A percentile compares a stretch with the other conserved stretches of the same genome.
Conservation (phyloP, 2,888 invertebrate species). For the Andrena marginata region DNA sequence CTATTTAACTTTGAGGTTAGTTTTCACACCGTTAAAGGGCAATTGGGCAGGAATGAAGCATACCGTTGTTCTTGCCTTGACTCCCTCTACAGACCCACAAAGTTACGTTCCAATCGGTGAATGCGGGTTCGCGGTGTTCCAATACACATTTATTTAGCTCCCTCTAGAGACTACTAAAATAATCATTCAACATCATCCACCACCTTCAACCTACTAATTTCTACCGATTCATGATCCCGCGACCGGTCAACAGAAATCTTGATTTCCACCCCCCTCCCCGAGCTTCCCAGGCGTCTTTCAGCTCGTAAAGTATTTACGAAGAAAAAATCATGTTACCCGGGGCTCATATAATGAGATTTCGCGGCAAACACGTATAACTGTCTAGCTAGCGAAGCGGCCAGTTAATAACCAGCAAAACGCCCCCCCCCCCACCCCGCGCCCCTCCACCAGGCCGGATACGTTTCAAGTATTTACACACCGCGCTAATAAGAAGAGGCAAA, state of each 20-base stretch:
- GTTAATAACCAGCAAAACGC: constrained; percentile 59
- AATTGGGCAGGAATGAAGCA: too few relatives aligned
- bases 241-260: background rate
- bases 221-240: background rate
- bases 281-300: background rate
- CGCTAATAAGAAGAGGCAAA: constrained; percentile 38
- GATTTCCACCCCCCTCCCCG: background rate
- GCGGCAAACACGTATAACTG: constrained; percentile 59
- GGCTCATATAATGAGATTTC: constrained; percentile 65
- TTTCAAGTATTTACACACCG: constrained; percentile 47
- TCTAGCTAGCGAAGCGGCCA: constrained; percentile 23
- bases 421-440: background rate
- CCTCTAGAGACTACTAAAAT: too few relatives aligned
- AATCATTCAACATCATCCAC: too few relatives aligned
- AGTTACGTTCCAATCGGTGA: too few relatives aligned
- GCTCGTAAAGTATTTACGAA: constrained; percentile 9
- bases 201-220: background rate
- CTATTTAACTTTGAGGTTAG: too few relatives aligned
- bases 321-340: constrained; percentile 52
- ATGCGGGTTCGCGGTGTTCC: too few relatives aligned
- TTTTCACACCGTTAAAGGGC: too few relatives aligned
- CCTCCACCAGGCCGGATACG: constrained; percentile 16
- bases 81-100: too few relatives aligned
- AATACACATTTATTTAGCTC: too few relatives aligned
- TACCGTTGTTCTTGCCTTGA: too few relatives aligned